Percentiles rank a stretch among this genome's conserved stretches.
phyloP scores from a whole-genome alignment of 2,888 invertebrate genomes.

The Cheilosia impressa region DNA sequence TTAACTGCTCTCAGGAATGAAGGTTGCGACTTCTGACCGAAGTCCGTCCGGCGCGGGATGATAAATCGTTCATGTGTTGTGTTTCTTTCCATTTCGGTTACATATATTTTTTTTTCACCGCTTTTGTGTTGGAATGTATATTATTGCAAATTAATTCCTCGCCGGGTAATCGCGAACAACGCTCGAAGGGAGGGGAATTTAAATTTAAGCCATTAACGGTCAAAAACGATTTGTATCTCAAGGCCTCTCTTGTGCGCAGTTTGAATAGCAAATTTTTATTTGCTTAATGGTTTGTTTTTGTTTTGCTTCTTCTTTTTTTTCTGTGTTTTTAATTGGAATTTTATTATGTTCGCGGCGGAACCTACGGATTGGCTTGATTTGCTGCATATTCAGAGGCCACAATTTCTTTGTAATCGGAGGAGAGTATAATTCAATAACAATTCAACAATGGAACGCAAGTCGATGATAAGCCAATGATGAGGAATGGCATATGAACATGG shows the following conservation, averaged over 20 bases:
- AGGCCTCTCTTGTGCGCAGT: conserved; percentile 37
- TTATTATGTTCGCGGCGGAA: conserved; percentile 36
- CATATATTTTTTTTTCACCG: conserved; percentile 2
- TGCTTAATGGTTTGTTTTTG: conserved; percentile 21
- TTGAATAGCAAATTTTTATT: conserved; percentile 50
- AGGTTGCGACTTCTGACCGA: conserved; percentile 53
- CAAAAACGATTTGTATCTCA: conserved; percentile 62
- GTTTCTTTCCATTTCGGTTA: conserved; percentile 2
- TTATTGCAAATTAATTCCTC: conserved; percentile 64
- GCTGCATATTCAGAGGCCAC: conserved; percentile 15
- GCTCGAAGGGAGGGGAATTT: conserved; percentile 26
- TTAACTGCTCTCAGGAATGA: conserved; percentile 12
- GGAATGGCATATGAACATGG: too few species aligned
- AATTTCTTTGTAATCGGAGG: conserved; percentile 15
- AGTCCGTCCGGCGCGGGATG: conserved; percentile 6
- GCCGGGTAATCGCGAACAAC: conserved; percentile 42
- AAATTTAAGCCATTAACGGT: conserved; percentile 64
- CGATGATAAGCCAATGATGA: too few species aligned
- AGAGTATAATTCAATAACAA: conserved; percentile 46
- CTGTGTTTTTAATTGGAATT: conserved; percentile 38
- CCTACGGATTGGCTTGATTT: conserved; percentile 38
- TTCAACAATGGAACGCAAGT: neutral
- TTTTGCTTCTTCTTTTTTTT: conserved; percentile 32
- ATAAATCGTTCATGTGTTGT: conserved; percentile 43
- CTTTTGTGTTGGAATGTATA: conserved; percentile 4